These are phyloP conservation scores for Cylloceria caligata DNA, from an alignment of 2,888 invertebrate genomes.

Conservation along the genomic window DNA sequence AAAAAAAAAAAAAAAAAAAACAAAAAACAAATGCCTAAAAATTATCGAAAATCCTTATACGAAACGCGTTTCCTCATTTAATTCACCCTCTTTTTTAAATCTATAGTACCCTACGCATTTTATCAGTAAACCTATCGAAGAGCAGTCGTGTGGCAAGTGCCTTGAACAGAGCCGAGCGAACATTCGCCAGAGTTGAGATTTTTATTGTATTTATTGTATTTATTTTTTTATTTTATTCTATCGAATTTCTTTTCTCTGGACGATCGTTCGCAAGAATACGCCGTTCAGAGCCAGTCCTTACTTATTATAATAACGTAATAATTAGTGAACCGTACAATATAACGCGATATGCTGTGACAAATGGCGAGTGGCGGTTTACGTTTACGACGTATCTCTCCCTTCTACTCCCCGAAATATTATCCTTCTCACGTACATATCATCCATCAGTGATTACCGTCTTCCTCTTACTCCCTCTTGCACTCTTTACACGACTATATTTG, in stretches of 20 bases:
- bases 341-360: slow-evolving; percentile 60
- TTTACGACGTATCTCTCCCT: slow-evolving; percentile 29
- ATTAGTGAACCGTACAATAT: slow-evolving; percentile 54
- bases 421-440: slow-evolving; percentile 30
- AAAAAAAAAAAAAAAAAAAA: slow-evolving; percentile 51
- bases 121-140: slow-evolving; percentile 68
- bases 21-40: slow-evolving; percentile 54
- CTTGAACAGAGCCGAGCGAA: slow-evolving; percentile 36
- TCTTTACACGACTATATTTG: slow-evolving; percentile 64
- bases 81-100: slow-evolving; percentile 46
- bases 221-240: neutral
- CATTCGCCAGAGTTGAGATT: slow-evolving; percentile 1
- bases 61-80: slow-evolving; percentile 62
- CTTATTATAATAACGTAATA: slow-evolving; percentile 64
- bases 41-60: slow-evolving; percentile 64
- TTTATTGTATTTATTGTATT: neutral
- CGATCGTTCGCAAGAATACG: slow-evolving; percentile 8
- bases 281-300: slow-evolving; percentile 55
- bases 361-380: slow-evolving; percentile 23
- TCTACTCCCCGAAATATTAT: slow-evolving; percentile 38
- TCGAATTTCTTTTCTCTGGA: slow-evolving; percentile 7
- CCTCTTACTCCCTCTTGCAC: slow-evolving; percentile 34
- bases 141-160: slow-evolving; percentile 69
- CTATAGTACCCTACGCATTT: slow-evolving; percentile 61
- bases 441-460: slow-evolving; percentile 32